Evolutionary conservation across 2,888 invertebrate genomes (phyloP).

Genomic region (Caradrina clavipalpis): DNA sequence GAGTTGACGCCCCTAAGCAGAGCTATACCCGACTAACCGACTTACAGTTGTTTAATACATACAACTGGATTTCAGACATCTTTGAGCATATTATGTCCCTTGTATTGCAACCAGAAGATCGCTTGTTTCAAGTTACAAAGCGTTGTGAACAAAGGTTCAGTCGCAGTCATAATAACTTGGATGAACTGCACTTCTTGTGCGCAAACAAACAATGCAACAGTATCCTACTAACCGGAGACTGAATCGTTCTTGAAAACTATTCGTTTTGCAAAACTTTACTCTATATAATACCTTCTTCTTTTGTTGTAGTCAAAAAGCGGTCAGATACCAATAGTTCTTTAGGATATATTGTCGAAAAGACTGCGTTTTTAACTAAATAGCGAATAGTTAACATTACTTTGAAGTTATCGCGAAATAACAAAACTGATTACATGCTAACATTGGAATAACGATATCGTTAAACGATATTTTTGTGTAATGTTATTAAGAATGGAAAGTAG

Average conservation of each 20-base stretch:
- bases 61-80: background rate
- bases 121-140: background rate
- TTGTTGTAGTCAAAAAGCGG: too few relatives aligned
- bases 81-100: background rate
- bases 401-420: too few relatives aligned
- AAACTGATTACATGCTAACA: too few relatives aligned
- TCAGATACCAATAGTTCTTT: too few relatives aligned
- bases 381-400: too few relatives aligned
- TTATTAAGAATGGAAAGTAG: too few relatives aligned
- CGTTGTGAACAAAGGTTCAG: constrained; percentile 4
- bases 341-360: too few relatives aligned
- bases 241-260: constrained; percentile 18
- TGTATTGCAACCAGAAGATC: background rate
- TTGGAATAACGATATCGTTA: too few relatives aligned
- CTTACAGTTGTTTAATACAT: background rate
- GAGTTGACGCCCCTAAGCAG: background rate
- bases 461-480: too few relatives aligned
- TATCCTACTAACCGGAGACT: background rate
- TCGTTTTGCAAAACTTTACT: background rate
- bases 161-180: background rate
- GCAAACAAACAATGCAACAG: constrained; percentile 4
- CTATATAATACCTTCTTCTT: too few relatives aligned
- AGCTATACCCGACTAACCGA: background rate
- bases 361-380: too few relatives aligned
- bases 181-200: background rate